Percentiles rank a stretch among this genome's conserved stretches.
Evolutionary conservation across 2,113 vertebrate species (phyloP).

Genomic region (Hippolais icterina): DNA sequence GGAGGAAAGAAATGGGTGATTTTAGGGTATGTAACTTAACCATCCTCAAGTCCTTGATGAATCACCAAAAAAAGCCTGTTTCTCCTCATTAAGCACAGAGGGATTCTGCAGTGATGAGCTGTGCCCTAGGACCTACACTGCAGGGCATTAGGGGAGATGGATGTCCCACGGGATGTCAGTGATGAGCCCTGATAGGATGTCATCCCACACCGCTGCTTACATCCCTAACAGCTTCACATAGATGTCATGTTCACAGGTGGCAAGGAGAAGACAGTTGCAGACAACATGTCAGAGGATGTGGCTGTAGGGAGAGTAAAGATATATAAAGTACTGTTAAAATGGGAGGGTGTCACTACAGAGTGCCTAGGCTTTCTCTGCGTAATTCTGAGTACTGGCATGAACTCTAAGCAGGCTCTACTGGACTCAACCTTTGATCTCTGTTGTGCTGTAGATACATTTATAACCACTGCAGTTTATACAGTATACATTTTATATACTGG

Average conservation of each 20-base stretch:
- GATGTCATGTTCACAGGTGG: neutral
- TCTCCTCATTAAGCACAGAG: neutral
- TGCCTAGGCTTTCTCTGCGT: neutral
- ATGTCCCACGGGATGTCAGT: neutral
- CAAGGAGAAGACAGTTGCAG: neutral
- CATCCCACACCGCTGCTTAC: neutral
- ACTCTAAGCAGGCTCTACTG: neutral
- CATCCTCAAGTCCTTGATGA: neutral
- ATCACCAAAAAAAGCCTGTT: neutral
- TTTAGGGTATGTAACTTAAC: neutral
- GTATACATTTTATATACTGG: neutral
- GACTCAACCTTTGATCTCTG: neutral
- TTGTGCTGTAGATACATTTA: neutral
- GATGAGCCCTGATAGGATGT: neutral
- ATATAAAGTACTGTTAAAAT: neutral
- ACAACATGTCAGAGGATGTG: neutral
- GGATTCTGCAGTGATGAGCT: neutral
- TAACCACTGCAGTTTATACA: neutral
- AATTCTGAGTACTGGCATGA: neutral
- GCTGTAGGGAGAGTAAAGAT: neutral
- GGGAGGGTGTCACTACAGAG: neutral
- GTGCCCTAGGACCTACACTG: rapidly evolving
- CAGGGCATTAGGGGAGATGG: neutral
- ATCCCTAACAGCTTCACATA: neutral
- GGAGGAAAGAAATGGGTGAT: neutral